Conservation (phyloP, 2,797 vertebrate species). For the Gadopsis marmoratus region DNA sequence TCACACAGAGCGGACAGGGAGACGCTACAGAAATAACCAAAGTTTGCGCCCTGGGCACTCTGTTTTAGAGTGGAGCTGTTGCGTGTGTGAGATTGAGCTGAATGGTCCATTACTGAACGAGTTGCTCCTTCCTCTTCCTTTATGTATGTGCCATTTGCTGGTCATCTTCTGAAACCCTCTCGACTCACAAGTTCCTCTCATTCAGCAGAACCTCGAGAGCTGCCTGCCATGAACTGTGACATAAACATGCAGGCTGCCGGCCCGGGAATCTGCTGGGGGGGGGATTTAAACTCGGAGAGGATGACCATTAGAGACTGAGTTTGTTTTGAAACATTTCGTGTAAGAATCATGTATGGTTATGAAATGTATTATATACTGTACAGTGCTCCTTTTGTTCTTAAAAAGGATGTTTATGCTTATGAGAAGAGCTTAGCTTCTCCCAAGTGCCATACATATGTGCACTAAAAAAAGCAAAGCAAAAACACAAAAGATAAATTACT, state of each 20-base stretch:
- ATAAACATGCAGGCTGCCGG: slow-evolving; percentile 42
- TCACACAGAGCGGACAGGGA: slow-evolving; percentile 66
- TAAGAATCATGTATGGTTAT: slow-evolving; percentile 86
- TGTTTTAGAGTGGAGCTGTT: slow-evolving; percentile 72
- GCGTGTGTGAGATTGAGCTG: slow-evolving; percentile 68
- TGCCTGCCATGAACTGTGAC: slow-evolving; percentile 59
- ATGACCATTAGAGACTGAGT: slow-evolving; percentile 72
- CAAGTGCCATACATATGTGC: slow-evolving; percentile 84
- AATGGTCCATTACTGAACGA: slow-evolving; percentile 73
- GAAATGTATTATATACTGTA: slow-evolving; percentile 87
- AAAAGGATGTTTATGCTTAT: slow-evolving; percentile 86
- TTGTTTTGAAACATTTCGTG: slow-evolving; percentile 81
- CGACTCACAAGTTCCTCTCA: slow-evolving; percentile 33
- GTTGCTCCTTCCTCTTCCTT: slow-evolving; percentile 65
- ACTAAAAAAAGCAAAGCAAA: slow-evolving; percentile 83
- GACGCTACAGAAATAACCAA: slow-evolving; percentile 66
- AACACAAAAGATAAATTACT: slow-evolving; percentile 78
- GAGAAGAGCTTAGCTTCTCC: slow-evolving; percentile 84
- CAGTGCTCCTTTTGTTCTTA: slow-evolving; percentile 87
- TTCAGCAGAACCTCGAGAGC: slow-evolving; percentile 52
- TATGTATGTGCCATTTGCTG: slow-evolving; percentile 77
- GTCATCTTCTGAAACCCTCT: slow-evolving; percentile 66
- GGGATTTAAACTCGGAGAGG: slow-evolving; percentile 61
- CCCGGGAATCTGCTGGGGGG: slow-evolving; percentile 24
- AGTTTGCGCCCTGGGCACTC: slow-evolving; percentile 76